phyloP scores from a whole-genome alignment of 2,888 invertebrate species.

The Chouioia cunea region DNA sequence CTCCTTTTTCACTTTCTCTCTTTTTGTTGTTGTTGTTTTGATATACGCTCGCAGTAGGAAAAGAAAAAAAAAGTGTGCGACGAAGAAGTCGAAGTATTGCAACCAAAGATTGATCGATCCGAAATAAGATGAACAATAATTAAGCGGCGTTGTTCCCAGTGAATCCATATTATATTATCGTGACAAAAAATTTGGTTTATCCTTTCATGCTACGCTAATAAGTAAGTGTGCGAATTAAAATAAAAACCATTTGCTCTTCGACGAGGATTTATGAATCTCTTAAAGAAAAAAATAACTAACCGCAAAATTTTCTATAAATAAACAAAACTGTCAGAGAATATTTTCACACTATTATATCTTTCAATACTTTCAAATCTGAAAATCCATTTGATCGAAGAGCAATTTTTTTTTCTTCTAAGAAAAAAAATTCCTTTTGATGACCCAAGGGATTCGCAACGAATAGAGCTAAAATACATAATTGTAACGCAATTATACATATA shows the following conservation, averaged over 20 bases:
- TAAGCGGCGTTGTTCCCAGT: conserved; percentile 23
- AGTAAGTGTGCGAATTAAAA: conserved; percentile 2
- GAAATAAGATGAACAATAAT: background rate
- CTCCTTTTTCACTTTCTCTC: conserved; percentile 33
- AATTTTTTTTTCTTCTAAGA: background rate
- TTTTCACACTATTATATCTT: conserved; percentile 29
- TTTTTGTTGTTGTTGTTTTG: conserved; percentile 8
- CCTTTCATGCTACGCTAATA: background rate
- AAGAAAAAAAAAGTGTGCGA: conserved; percentile 25
- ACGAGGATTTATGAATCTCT: conserved; percentile 17
- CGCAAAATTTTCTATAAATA: background rate
- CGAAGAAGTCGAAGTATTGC: conserved; percentile 45
- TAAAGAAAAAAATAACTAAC: background rate
- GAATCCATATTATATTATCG: conserved; percentile 18
- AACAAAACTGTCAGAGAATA: conserved; percentile 27
- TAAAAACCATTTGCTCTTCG: conserved; percentile 1
- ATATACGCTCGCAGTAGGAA: conserved; percentile 5
- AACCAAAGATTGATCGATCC: conserved; percentile 42
- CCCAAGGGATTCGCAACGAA: conserved; percentile 16
- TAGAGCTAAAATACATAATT: conserved; percentile 22
- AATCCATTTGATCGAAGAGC: conserved; percentile 9
- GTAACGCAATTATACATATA: conserved; percentile 33
- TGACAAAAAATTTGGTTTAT: background rate
- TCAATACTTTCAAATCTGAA: conserved; percentile 1
- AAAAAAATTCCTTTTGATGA: background rate